Percentiles rank a stretch among this genome's conserved stretches.
These are phyloP conservation scores for Rotaria sp. DNA, from an alignment of 2,888 invertebrate genomes.

Conservation along the genomic window DNA sequence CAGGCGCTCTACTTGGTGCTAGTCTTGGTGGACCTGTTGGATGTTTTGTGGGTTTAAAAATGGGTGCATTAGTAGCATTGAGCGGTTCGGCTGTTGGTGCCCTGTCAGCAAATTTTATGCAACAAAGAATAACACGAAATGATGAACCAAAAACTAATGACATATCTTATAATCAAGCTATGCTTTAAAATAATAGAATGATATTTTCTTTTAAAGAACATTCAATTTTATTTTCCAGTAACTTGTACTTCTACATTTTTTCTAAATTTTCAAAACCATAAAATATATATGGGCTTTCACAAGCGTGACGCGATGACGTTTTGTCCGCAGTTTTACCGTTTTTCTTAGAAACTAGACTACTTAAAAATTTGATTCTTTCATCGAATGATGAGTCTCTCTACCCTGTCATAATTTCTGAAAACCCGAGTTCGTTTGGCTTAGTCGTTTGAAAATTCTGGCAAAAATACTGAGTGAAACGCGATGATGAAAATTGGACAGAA, in stretches of 20 bases:
- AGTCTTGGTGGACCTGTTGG: not conserved
- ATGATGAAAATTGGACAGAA: too few relatives aligned
- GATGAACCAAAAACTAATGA: not conserved
- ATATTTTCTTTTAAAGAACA: not conserved
- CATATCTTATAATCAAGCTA: not conserved
- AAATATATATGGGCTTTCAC: too few relatives aligned
- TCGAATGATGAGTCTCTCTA: too few relatives aligned
- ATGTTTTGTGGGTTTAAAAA: not conserved
- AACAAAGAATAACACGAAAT: not conserved
- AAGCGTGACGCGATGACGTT: too few relatives aligned
- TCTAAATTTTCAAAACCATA: too few relatives aligned
- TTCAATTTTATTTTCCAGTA: not conserved
- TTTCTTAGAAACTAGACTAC: too few relatives aligned
- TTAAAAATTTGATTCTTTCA: too few relatives aligned
- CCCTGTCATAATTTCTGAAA: too few relatives aligned
- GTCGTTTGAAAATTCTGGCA: too few relatives aligned
- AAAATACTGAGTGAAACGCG: too few relatives aligned
- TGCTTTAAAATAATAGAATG: not conserved
- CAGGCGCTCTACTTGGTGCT: not conserved
- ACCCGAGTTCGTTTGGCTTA: too few relatives aligned
- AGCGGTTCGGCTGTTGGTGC: not conserved
- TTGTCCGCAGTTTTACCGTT: too few relatives aligned
- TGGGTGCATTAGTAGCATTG: not conserved
- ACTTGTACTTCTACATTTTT: not conserved
- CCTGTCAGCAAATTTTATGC: not conserved